Evolutionary conservation across 2,113 vertebrate genomes (phyloP), one percentile per base, ranked within the genome.

Genomic region (Poicephalus meyeri): DNA sequence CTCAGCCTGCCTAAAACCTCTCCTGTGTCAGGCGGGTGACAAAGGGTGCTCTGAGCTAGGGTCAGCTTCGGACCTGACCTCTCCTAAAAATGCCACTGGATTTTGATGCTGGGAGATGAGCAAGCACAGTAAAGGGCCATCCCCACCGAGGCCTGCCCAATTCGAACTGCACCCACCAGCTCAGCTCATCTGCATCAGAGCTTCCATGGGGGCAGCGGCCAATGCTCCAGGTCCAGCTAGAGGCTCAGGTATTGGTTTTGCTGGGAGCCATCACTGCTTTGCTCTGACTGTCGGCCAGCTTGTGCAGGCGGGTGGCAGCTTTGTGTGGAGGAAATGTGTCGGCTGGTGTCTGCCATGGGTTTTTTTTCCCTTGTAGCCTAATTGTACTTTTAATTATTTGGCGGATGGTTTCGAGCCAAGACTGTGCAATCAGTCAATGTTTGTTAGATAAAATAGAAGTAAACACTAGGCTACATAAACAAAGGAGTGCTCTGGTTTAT

Each of bases 361-460:
- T 3, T 33, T 78, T 79, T 88, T 56, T 77, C 31, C 2, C 18
- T 93, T 93, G 58, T 39, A 86, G 69, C 25, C 35, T 92, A 88
- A 81, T 71, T 78, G 65, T 94, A 68, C 86, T 91, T 95, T 84
- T 78, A 83, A 81, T 92, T 86, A 86, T 93, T 94, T 81, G 56
- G 55, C 0, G 1, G 72, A 55, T 71, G 73, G 23, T 94, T 92
- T 65, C 0, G 0, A 92, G 86, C 88, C 88, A 91, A 92, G 56
- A 11, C 53, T 65, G 13, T 84, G 80, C 88, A 96, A 86, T 96
- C 79, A 56, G 53, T 86, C 77, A 84, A 28, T 84, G 80, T 91
- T 90, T 96, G 88, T 93, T 90, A 66, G 46, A 87, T 94, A 96
- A 95, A 96, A 96, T 61, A 84, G 92, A 93, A 96, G 71, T 80